Conservation (phyloP, 2,888 invertebrate species). For the Machimus rusticus region DNA sequence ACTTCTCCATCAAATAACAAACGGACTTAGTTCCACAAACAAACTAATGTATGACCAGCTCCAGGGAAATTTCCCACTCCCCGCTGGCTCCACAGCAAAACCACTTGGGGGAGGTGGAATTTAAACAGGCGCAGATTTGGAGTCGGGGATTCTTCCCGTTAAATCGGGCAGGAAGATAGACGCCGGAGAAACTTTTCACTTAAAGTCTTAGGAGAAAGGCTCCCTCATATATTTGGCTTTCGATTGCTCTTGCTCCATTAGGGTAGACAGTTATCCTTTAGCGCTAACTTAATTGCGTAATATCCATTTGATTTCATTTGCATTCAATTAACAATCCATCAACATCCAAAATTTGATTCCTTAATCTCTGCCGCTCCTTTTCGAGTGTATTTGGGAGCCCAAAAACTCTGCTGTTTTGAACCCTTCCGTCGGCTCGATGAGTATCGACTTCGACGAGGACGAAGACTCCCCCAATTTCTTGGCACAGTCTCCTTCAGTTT, state of each 20-base stretch:
- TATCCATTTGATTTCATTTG: conserved; percentile 53
- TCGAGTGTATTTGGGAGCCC: neutral
- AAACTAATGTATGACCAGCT: neutral
- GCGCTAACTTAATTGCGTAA: conserved; percentile 49
- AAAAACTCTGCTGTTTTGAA: neutral
- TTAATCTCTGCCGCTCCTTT: conserved; percentile 48
- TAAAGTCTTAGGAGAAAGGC: conserved; percentile 46
- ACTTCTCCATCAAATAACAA: neutral
- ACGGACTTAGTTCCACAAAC: neutral
- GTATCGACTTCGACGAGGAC: neutral
- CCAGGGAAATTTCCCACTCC: neutral
- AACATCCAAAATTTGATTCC: conserved; percentile 52
- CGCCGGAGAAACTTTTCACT: conserved; percentile 44
- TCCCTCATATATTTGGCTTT: conserved; percentile 48
- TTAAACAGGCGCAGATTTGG: neutral
- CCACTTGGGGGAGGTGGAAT: neutral
- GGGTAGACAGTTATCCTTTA: conserved; percentile 48
- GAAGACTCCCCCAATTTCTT: neutral
- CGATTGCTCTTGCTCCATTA: conserved; percentile 48
- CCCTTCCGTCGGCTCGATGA: neutral
- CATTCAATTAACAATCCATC: conserved; percentile 55
- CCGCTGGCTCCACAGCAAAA: neutral
- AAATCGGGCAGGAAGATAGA: conserved; percentile 9
- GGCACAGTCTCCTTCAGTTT: conserved; percentile 1
- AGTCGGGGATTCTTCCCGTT: neutral